A percentile compares a stretch with the other conserved stretches of the same genome.
phyloP scores from a whole-genome alignment of 2,113 vertebrate genomes.

The Centrocercus urophasianus region DNA sequence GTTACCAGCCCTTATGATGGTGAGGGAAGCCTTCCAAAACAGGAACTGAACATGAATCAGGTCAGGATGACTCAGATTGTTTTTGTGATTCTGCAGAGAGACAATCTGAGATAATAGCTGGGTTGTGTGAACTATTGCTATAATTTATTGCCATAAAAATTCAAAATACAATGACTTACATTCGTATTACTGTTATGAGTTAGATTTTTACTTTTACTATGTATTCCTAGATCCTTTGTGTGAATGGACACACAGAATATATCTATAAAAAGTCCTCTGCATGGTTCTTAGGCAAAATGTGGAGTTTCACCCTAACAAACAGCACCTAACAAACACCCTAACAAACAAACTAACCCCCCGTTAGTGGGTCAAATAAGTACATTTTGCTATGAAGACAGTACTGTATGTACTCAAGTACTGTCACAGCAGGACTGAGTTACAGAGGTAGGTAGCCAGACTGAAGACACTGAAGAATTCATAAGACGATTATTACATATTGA shows the following conservation, averaged over 20 bases:
- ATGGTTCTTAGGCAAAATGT: not conserved
- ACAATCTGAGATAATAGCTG: conserved; percentile 65
- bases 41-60: conserved; percentile 63
- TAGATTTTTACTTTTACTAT: not conserved
- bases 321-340: not conserved
- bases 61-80: conserved; percentile 52
- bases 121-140: conserved; percentile 53
- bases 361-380: not conserved
- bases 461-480: not conserved
- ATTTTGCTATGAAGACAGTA: not conserved
- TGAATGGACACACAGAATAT: not conserved
- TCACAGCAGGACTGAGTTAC: not conserved
- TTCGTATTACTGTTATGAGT: not conserved
- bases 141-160: conserved; percentile 48
- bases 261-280: not conserved
- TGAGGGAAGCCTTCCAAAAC: conserved; percentile 48
- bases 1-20: not conserved
- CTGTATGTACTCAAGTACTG: not conserved
- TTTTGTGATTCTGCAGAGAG: conserved; percentile 58
- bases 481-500: not conserved
- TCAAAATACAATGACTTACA: conserved; percentile 26
- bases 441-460: not conserved
- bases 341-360: not conserved
- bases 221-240: not conserved
- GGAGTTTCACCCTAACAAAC: not conserved